Base-by-base conservation (phyloP, 1,140 invertebrate species). In the Macrocentrus cingulum region DNA sequence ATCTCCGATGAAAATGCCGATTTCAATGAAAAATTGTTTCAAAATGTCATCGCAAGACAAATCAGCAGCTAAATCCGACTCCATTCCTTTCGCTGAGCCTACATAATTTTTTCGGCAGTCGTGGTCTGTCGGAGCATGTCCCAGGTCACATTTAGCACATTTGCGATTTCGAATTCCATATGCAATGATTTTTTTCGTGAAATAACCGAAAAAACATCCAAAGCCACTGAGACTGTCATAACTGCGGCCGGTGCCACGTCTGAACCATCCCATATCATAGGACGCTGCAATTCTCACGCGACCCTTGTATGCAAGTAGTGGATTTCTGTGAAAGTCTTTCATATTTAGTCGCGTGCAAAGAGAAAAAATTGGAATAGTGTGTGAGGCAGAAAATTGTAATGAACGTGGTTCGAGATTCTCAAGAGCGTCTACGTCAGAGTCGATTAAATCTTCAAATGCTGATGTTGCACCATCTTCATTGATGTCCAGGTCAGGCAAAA, bases 201-300 rank as follows among this genome's bases (percentile, higher is more conserved):
- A 59, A 18, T 41, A 48, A 16, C 65, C 63, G 53, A 61, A 7
- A 65, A 39, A 54, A 60, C 64, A 41, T 66, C 63, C 16, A 61
- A 66, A n/a, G 59, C 58, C 49, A 50, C 52, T n/a, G n/a, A n/a
- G n/a, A n/a, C n/a, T n/a, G n/a, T n/a, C n/a, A n/a, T n/a, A n/a
- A n/a, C n/a, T n/a, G n/a, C n/a, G n/a, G 8, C 61, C 63, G 0
- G 51, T 61, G n/a, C 59, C 60, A 51, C 60, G 54, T 13, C 60
- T 66, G 18, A 56, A 49, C 60, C 60, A 64, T 3, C 65, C 60
- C 44, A 55, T 61, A 18, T 66, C 58, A 42, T 62, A 61, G 1
- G 63, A 64, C 11, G 15, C 59, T 23, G 59, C 63, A 18, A 65
- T 29, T 16, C 56, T 52, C 7, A 65, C 62, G n/a, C n/a, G n/a